Evolutionary conservation across 2,113 vertebrate species (phyloP), one percentile per base, ranked within the genome.

Genomic region (Dromaius novaehollandiae): DNA sequence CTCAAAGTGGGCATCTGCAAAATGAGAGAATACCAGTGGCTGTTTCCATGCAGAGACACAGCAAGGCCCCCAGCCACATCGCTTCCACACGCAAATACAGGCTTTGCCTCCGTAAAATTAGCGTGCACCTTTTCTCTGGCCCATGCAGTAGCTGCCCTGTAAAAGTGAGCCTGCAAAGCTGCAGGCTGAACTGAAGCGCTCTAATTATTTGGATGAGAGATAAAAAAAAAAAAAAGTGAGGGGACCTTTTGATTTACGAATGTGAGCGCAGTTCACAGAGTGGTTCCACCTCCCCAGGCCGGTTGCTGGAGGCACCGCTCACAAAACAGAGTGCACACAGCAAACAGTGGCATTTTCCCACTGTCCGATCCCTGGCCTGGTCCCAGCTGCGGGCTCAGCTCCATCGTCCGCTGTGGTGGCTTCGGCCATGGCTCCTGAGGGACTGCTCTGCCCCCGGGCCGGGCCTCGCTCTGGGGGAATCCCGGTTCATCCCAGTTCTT

Each of bases 31-130:
- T 28, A 46, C 19, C 64, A 7, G 32, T 0, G 4, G 71, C 48
- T 1, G 1, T 2, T 79, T 46, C 51, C 26, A 36, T 1, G 3
- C 2, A 4, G 58, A 2, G 22, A 34, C 60, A 53, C 56, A 36
- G 11, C 30, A 7, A 32, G 19, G 46, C n/a, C 20, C 30, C 60
- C 17, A 1, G 60, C 0, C 9, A n/a, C 70, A 66, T 21, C 1
- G 0, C 4, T 3, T 28, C 40, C 16, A 2, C 42, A n/a, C 6
- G 2, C 0, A 3, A 13, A 1, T 61, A 2, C 28, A 15, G 42
- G n/a, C 26, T 0, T 0, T 4, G 32, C 0, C 0, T 12, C 70
- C 1, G 1, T 1, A 3, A 46, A 40, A 53, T 22, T n/a, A 9
- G 2, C 3, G 0, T 1, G n/a, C 2, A 4, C 0, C 15, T n/a